A percentile compares a stretch with the other conserved stretches of the same genome.
phyloP scores from a whole-genome alignment of 1,140 invertebrate genomes.

The Amyelois transitella region DNA sequence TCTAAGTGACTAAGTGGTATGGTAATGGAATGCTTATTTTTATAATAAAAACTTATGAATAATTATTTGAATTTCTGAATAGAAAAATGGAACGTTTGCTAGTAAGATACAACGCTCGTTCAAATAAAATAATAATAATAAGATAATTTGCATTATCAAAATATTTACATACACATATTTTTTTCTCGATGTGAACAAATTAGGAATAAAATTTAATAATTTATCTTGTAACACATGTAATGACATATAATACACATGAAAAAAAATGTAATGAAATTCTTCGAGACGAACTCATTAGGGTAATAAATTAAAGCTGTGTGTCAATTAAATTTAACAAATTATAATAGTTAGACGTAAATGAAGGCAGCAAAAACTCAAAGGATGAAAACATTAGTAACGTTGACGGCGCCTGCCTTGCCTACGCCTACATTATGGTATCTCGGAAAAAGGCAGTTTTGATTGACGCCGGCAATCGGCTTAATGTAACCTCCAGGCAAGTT shows the following conservation, averaged over 20 bases:
- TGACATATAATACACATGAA: background rate
- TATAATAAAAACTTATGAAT: no score
- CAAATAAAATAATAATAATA: background rate
- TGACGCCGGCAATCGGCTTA: conserved; percentile 70
- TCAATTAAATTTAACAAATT: background rate
- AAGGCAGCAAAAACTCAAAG: conserved; percentile 19
- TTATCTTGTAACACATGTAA: no score
- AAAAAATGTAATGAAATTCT: background rate
- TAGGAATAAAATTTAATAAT: no score
- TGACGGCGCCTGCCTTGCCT: conserved; percentile 9
- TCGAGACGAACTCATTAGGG: background rate
- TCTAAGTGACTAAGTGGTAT: background rate
- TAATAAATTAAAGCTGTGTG: background rate
- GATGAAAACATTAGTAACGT: conserved; percentile 44
- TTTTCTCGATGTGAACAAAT: no score
- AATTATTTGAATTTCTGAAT: no score
- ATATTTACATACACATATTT: no score
- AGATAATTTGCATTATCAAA: background rate
- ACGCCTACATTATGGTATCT: conserved; percentile 35
- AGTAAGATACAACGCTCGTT: no score
- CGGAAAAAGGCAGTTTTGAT: conserved; percentile 65
- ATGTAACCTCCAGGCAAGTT: conserved; percentile 69
- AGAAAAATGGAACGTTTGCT: no score
- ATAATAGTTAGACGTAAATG: background rate
- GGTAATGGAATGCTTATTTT: background rate